Evolutionary conservation across 2,113 vertebrate genomes (phyloP), one percentile per base, ranked within the genome.

Genomic region (Prietella phreatophila): DNA sequence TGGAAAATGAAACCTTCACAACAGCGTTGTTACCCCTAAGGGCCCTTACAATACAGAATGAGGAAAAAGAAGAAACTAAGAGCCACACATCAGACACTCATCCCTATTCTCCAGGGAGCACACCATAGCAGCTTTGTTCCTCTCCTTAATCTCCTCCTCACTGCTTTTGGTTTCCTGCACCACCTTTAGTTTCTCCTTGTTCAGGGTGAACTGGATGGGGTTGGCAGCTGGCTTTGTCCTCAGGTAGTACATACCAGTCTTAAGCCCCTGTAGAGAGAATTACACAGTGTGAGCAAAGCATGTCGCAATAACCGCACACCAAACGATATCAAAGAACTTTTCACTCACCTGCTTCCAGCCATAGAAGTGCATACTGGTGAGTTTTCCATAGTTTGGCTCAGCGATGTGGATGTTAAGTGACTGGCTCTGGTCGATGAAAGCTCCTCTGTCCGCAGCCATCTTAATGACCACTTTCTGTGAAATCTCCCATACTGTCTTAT

Each of bases 401-500:
- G 98, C 98, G 0, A 99, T 97, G 67, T 99, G 98, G 91, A 99
- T 99, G 93, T 99, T 99, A 30, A 99, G 95, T 6, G 98, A 99
- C 93, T 99, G 98, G 93, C 98, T 99, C 95, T 99, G 98, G 91
- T 99, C 98, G 0, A 99, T 99, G 94, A 96, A 99, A 33, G 98
- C 97, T 0, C 98, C 98, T 60, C 98, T 95, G 88, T 99, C 98
- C 0, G 98, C 98, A 2, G 97, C 97, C 98, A 99, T 99, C 95
- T 97, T 98, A 36, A 99, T 94, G 81, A 99, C 53, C 0, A 94
- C 97, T 89, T 98, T 99, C 88, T 99, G 98, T 39, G 98, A 99
- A 93, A 99, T 97, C 93, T 99, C 98, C 98, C 98, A 99, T 83
- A 99, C 98, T 0, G 98, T 99, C 94, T 99, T 99, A 85, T 99